Percentiles rank a stretch among this genome's conserved stretches.
Conservation (phyloP, 2,888 invertebrate genomes). For the Athalia cordata region DNA sequence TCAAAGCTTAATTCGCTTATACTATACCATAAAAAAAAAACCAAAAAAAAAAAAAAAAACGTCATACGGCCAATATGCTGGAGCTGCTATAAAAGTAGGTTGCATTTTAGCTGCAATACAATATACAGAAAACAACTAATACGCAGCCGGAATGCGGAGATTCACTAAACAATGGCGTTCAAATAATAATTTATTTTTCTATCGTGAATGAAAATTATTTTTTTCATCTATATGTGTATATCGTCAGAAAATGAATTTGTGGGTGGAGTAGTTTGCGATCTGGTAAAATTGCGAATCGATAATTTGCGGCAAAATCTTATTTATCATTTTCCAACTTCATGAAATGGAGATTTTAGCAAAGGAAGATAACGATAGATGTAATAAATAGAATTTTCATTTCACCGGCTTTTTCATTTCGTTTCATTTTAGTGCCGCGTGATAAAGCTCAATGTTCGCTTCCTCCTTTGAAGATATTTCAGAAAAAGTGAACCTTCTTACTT, state of each 20-base stretch:
- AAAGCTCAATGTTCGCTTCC: conserved; percentile 17
- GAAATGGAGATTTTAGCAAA: conserved; percentile 2
- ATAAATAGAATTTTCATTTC: conserved; percentile 25
- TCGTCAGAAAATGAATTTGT: conserved; percentile 22
- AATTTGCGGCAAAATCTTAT: background rate
- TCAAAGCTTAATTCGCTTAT: conserved; percentile 35
- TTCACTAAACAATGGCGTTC: background rate
- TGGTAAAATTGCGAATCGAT: background rate
- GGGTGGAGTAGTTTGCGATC: background rate
- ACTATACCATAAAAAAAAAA: conserved; percentile 26
- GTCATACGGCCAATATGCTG: conserved; percentile 36
- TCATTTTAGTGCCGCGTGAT: conserved; percentile 2
- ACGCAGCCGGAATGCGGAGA: conserved; percentile 17
- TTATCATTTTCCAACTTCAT: background rate
- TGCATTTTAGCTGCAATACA: conserved; percentile 38
- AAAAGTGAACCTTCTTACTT: background rate
- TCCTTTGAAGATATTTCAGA: conserved; percentile 19
- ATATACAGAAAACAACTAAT: conserved; percentile 24
- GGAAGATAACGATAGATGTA: background rate
- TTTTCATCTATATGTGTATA: background rate
- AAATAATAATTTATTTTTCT: conserved; percentile 3
- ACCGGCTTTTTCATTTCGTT: background rate
- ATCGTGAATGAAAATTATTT: background rate
- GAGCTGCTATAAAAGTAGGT: conserved; percentile 31
- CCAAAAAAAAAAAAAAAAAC: too few species aligned